These are phyloP conservation scores for Theonella swinhoei DNA, from an alignment of 37 sponge, comb jelly and placozoan genomes.

Conservation along the genomic window DNA sequence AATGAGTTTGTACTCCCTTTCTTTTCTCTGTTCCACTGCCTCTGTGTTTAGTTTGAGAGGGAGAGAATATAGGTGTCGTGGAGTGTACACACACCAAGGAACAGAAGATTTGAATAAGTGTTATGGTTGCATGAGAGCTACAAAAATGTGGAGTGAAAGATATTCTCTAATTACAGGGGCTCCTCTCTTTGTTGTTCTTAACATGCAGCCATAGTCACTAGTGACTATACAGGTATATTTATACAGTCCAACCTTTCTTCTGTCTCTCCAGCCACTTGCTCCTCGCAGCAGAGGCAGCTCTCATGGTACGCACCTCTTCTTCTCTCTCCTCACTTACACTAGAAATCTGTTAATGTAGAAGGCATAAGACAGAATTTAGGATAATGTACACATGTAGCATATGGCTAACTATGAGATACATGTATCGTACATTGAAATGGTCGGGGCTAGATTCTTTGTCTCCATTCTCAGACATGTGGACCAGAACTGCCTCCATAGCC, in stretches of 20 bases:
- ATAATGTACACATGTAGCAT: too few species aligned
- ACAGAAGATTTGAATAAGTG: too few species aligned
- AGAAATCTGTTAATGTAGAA: background rate
- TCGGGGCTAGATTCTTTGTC: background rate
- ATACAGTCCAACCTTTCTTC: background rate
- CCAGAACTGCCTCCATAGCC: slow-evolving; percentile 38
- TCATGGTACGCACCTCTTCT: slow-evolving; percentile 56
- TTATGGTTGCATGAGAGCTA: too few species aligned
- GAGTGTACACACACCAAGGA: too few species aligned
- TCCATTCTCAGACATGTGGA: background rate
- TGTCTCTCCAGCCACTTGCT: slow-evolving; percentile 23
- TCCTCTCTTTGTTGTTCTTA: too few species aligned
- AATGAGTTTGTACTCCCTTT: slow-evolving; percentile 28
- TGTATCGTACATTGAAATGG: background rate
- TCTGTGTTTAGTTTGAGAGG: too few species aligned
- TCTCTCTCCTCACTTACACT: slow-evolving; percentile 14
- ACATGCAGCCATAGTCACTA: too few species aligned
- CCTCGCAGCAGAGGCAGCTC: slow-evolving; percentile 51
- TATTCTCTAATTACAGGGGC: too few species aligned
- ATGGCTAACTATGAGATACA: background rate
- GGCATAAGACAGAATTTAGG: too few species aligned
- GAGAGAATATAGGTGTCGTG: too few species aligned
- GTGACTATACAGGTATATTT: too few species aligned
- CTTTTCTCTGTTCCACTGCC: background rate
- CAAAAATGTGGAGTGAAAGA: too few species aligned